These are phyloP conservation scores for Upupa epops DNA, from an alignment of 2,113 vertebrate genomes.

Conservation along the genomic window DNA sequence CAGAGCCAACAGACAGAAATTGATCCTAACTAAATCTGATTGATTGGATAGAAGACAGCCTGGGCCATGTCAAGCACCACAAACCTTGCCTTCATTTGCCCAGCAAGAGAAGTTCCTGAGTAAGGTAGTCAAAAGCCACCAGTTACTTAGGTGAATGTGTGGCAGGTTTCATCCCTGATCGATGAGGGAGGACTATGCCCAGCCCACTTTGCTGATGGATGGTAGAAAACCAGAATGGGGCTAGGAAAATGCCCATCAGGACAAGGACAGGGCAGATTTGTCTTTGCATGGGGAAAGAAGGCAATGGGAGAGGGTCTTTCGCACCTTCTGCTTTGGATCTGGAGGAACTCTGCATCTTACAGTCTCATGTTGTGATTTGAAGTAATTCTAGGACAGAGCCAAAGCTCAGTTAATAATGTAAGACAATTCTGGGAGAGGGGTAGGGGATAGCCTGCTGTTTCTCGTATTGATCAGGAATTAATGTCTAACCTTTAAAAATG, in stretches of 20 bases:
- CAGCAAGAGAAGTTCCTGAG: background rate
- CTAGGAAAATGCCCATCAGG: background rate
- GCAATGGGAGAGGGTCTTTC: background rate
- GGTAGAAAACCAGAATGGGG: background rate
- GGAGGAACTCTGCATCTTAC: background rate
- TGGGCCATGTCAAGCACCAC: background rate
- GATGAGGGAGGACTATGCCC: background rate
- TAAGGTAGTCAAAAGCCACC: background rate
- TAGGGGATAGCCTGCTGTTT: constrained; percentile 31
- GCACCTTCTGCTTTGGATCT: background rate
- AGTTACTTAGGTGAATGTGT: background rate
- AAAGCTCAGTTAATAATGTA: constrained; percentile 38
- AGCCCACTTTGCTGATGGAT: background rate
- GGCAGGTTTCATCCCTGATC: background rate
- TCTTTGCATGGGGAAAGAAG: background rate
- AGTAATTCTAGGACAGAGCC: constrained; percentile 27
- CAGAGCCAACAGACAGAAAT: background rate
- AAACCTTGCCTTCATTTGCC: background rate
- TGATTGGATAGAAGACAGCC: background rate
- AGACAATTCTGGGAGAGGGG: constrained; percentile 1
- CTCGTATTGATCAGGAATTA: constrained; percentile 71
- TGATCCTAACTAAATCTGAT: background rate
- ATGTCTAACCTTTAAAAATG: constrained; percentile 69
- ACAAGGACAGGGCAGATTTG: background rate
- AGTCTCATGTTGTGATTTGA: background rate